Evolutionary conservation across 2,888 invertebrate species (phyloP).

Genomic region (Melinaea menophilus): DNA sequence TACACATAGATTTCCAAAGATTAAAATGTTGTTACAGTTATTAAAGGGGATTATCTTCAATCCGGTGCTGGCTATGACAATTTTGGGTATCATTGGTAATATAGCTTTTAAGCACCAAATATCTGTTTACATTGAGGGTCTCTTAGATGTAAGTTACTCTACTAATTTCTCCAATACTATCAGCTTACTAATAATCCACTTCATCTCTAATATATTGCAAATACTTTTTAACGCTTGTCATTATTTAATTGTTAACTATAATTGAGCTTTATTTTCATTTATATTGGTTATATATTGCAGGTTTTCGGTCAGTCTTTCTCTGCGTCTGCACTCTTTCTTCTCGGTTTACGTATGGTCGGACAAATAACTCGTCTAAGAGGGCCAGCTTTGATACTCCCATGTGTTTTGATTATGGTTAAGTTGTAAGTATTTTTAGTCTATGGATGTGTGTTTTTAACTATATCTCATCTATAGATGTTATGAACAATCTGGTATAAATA

Average conservation of each 20-base stretch:
- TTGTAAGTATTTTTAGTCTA: constrained; percentile 77
- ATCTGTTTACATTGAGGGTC: constrained; percentile 84
- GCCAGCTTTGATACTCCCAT: constrained; percentile 87
- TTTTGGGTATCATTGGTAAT: constrained; percentile 93
- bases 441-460: no score
- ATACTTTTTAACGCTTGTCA: not conserved
- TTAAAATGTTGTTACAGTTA: constrained; percentile 67
- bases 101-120: constrained; percentile 87
- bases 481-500: no score
- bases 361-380: constrained; percentile 89
- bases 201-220: not conserved
- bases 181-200: not conserved
- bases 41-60: constrained; percentile 88
- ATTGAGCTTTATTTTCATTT: not conserved
- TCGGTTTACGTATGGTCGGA: constrained; percentile 95
- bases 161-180: constrained; percentile 2
- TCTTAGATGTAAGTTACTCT: constrained; percentile 81
- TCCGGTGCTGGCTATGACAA: constrained; percentile 94
- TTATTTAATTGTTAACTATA: no score
- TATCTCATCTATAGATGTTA: no score
- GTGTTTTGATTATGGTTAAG: constrained; percentile 93
- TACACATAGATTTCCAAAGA: constrained; percentile 33
- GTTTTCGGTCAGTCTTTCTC: constrained; percentile 93
- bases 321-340: constrained; percentile 91
- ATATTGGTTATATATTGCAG: constrained; percentile 44